Conservation (phyloP, 2,797 vertebrate genomes). For the Stomatorhinus walkeri region DNA sequence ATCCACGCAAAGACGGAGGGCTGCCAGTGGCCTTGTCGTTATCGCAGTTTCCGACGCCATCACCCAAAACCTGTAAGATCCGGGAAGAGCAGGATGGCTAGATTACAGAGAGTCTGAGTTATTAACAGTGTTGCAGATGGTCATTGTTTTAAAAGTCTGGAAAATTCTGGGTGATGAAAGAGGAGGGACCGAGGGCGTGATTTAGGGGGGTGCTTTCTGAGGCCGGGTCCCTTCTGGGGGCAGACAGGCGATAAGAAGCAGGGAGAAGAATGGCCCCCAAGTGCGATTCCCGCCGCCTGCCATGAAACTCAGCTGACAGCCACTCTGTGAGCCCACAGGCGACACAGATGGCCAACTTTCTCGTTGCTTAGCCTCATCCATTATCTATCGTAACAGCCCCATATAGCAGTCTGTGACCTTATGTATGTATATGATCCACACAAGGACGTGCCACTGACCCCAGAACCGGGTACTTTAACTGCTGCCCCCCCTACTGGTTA, state of each 20-base stretch:
- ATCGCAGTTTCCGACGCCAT: neutral
- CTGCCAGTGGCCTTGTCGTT: neutral
- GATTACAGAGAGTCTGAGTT: neutral
- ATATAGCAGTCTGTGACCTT: neutral
- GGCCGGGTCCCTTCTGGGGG: neutral
- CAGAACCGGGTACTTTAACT: neutral
- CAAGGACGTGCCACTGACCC: neutral
- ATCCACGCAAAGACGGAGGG: neutral
- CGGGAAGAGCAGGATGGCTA: neutral
- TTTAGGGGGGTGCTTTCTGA: neutral
- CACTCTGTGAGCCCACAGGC: neutral
- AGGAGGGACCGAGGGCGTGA: neutral
- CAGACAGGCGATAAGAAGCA: neutral
- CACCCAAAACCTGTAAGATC: neutral
- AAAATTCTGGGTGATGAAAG: neutral
- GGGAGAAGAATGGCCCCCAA: neutral
- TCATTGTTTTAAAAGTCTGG: neutral
- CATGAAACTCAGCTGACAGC: neutral
- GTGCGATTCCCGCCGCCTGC: neutral
- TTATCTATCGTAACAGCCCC: neutral
- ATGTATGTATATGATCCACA: neutral
- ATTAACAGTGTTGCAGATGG: neutral
- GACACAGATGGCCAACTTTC: neutral
- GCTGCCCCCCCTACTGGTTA: neutral
- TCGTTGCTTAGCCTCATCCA: neutral